Base-by-base conservation (phyloP, 2,888 invertebrate species). In the Zhengitettix transpicula region DNA sequence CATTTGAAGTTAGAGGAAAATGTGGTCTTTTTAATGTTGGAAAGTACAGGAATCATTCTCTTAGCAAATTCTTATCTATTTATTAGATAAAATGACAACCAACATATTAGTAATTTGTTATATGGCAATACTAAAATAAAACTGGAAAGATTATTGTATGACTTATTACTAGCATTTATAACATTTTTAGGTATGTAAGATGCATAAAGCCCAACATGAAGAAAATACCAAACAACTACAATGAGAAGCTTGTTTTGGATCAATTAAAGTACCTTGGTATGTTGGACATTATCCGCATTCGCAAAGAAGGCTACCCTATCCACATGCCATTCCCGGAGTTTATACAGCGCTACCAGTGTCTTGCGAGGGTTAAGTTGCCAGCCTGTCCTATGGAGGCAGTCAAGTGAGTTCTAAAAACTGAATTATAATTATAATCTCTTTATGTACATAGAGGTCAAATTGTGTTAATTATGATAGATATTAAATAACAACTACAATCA, bases 141-240 rank as follows among this genome's bases (percentile, higher is more conserved):
- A n/a, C n/a, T n/a, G n/a, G n/a, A n/a, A n/a, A n/a, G n/a, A n/a
- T n/a, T n/a, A n/a, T n/a, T n/a, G n/a, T n/a, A n/a, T n/a, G n/a
- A n/a, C n/a, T n/a, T n/a, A n/a, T n/a, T 28, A 5, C 7, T 28
- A 28, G 47, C 12, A 7, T 55, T 11, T 57, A 57, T 64, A 66
- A 59, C 62, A 56, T 60, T 58, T 65, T 9, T 61, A 85, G 85
- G 85, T 89, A 93, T 72, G 92, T 92, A 44, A 81, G 94, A 54
- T 94, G 94, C 71, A 93, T 94, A 68, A 94, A 94, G 69, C 93
- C 94, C 0, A 94, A 94, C 72, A 82, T 86, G 72, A 80, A 85
- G 67, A 94, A 94, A 72, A 78, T 81, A 58, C 81, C 90, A 0
- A 83, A 90, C 68, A 81, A 83, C 68, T 94, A 87, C 73, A 86